Evolutionary conservation across 2,113 vertebrate genomes (phyloP), one percentile per base, ranked within the genome.

Genomic region (Scatophagus argus): DNA sequence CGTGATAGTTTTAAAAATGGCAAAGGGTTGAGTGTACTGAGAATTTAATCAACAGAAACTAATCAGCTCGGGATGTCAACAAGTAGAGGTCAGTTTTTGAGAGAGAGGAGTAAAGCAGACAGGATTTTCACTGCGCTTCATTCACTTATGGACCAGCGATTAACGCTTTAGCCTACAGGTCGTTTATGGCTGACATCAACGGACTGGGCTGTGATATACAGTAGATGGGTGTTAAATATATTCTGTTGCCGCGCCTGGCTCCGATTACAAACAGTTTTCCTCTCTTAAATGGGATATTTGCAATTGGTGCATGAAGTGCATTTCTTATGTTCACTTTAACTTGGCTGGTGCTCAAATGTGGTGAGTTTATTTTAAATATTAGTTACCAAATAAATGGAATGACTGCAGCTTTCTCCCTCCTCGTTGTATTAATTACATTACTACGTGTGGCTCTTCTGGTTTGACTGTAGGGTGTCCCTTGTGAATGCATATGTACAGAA

Each of bases 31-130:
- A 59, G n/a, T n/a, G n/a, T n/a, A n/a, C n/a, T n/a, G 19, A 59
- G 25, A 14, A 51, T 79, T 36, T 19, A 51, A 69, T 73, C 31
- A 27, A n/a, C 1, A 60, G 54, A n/a, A 36, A 41, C 31, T 61
- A 74, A 76, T 73, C 76, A 63, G 67, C 61, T 70, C 43, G 27
- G n/a, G 52, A 67, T 78, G 61, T 72, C 56, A 83, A 79, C 66
- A 84, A 62, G 44, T 46, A 73, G 60, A 83, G 58, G 82, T 70
- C 72, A 82, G 17, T 46, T 75, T 66, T 62, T 32, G 21, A 34
- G 55, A 34, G 62, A 27, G 31, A 41, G 9, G 34, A 54, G 36
- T 38, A 21, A 32, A 63, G 63, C 71, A 41, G 54, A 6, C 19
- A 58, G n/a, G 29, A 54, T 62, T 54, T 59, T 44, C 13, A 36